A percentile compares a stretch with the other conserved stretches of the same genome.
Conservation (phyloP, 2,113 vertebrate genomes). For the Oxyura jamaicensis region DNA sequence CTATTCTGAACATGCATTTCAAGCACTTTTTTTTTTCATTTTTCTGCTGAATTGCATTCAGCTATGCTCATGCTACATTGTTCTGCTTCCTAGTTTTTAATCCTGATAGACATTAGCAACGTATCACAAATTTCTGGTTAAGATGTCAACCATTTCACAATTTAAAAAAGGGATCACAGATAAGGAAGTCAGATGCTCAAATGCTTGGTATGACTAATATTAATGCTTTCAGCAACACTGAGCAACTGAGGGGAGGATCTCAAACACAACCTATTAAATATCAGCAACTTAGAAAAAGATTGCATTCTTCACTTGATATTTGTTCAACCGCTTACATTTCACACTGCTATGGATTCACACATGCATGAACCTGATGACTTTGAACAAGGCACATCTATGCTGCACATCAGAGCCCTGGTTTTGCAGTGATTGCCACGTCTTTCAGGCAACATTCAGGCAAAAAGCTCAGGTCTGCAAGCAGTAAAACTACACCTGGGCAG, state of each 20-base stretch:
- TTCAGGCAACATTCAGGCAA: not conserved
- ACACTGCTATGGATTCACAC: not conserved
- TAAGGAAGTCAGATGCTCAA: not conserved
- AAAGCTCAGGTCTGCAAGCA: not conserved
- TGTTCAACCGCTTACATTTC: not conserved
- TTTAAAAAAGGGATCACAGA: not conserved
- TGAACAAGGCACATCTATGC: not conserved
- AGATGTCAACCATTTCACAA: not conserved
- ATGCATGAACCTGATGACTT: not conserved
- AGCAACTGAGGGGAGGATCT: not conserved
- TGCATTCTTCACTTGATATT: not conserved
- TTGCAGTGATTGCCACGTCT: not conserved
- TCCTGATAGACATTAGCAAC: not conserved
- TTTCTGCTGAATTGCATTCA: not conserved
- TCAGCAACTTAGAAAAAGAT: not conserved
- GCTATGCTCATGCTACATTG: not conserved
- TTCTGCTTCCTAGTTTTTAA: slow-evolving; percentile 21
- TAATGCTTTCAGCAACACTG: not conserved
- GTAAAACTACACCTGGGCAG: not conserved
- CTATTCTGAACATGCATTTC: not conserved
- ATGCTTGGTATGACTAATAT: not conserved
- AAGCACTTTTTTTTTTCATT: not conserved
- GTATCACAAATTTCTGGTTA: not conserved
- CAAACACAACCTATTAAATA: not conserved
- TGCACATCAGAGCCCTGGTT: not conserved